Percentiles rank a stretch among this genome's conserved stretches.
These are phyloP conservation scores for Vireo griseus DNA, from an alignment of 2,797 vertebrate species.

Conservation along the genomic window DNA sequence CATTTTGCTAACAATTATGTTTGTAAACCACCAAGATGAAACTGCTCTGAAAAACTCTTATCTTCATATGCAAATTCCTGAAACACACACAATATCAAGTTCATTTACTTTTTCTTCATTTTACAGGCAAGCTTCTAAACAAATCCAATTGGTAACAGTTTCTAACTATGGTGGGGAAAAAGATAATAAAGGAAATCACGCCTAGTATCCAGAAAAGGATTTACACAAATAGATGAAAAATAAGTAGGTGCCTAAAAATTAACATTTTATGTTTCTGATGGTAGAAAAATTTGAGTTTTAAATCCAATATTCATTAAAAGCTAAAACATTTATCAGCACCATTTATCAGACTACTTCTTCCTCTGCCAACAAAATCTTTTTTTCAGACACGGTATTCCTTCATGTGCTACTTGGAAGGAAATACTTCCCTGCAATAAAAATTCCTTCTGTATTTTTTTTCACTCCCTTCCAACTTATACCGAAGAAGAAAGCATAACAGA, in stretches of 20 bases:
- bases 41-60: neutral
- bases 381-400: slow-evolving; percentile 62
- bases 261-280: neutral
- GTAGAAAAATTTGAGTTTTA: neutral
- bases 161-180: neutral
- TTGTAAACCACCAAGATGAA: neutral
- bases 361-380: slow-evolving; percentile 48
- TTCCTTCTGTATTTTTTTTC: slow-evolving; percentile 71
- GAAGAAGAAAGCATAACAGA: slow-evolving; percentile 74
- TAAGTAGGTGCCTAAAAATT: neutral
- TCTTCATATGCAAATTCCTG: neutral
- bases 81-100: neutral
- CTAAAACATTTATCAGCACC: neutral
- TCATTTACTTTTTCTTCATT: neutral
- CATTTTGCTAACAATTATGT: neutral
- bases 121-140: neutral
- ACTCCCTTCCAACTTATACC: slow-evolving; percentile 66
- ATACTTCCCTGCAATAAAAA: slow-evolving; percentile 76
- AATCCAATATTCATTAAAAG: neutral
- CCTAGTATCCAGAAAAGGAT: neutral
- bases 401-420: slow-evolving; percentile 68
- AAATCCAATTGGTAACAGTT: neutral
- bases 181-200: neutral
- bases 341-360: neutral
- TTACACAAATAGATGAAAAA: neutral